A percentile compares a stretch with the other conserved stretches of the same genome.
These are phyloP conservation scores for Tenebrio molitor DNA, from an alignment of 1,140 invertebrate genomes.

Conservation along the genomic window DNA sequence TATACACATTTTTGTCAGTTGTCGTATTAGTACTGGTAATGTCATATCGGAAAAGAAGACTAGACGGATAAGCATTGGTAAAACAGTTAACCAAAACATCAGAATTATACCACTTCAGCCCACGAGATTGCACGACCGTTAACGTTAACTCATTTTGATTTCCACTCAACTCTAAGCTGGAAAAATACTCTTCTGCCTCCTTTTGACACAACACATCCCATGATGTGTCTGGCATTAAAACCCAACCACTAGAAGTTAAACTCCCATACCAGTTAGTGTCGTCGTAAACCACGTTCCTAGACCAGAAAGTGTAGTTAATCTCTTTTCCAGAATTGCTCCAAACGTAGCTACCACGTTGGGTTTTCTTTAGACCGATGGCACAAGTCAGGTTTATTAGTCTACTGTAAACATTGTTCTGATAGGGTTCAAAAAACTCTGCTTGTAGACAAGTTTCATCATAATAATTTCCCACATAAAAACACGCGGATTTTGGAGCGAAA, in stretches of 20 bases:
- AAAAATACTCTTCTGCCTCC: no score
- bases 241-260: not conserved
- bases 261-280: not conserved
- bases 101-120: not conserved
- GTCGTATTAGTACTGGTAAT: no score
- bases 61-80: not conserved
- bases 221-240: not conserved
- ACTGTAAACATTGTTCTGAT: slow-evolving; percentile 1
- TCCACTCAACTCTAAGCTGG: no score
- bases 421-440: slow-evolving; percentile 6
- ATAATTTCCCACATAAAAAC: slow-evolving; percentile 2
- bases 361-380: slow-evolving; percentile 5
- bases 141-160: not conserved
- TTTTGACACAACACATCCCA: not conserved
- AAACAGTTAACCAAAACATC: not conserved
- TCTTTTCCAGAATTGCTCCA: not conserved
- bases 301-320: not conserved
- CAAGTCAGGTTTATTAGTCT: not conserved
- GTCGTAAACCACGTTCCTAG: not conserved
- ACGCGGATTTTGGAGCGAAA: not conserved
- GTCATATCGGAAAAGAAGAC: not conserved
- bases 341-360: not conserved
- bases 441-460: not conserved
- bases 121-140: no score
- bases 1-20: no score